Evolutionary conservation across 2,113 vertebrate genomes (phyloP), one percentile per base, ranked within the genome.

Genomic region (Mus pahari): DNA sequence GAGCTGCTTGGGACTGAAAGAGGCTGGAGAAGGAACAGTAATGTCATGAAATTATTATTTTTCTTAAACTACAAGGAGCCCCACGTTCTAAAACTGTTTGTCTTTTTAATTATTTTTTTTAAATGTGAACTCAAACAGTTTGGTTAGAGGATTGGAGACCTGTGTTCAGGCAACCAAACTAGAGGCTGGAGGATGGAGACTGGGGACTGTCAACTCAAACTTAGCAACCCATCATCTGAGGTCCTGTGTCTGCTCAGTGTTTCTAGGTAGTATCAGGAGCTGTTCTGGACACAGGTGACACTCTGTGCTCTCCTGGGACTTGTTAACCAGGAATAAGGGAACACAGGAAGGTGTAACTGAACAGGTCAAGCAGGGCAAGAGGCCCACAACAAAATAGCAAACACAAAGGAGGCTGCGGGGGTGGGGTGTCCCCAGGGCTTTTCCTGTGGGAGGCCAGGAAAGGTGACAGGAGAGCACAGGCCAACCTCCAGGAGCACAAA

Each of bases 11-110:
- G 48, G 48, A 91, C 66, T 93, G 45, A 86, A 86, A 86, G 53
- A 96, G n/a, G 73, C 89, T 86, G 78, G 48, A 60, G 42, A 92
- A 92, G 88, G 71, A 62, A 90, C 22, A 36, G 90, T 92, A 78
- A 75, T 66, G 68, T 26, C 62, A 84, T 89, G 39, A 45, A 89
- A 78, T 95, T 82, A 89, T 24, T 84, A 48, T 92, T 83, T 71
- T 75, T 6, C n/a, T 77, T 90, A 94, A 96, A 86, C 64, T 36
- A 19, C 71, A 66, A 66, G 94, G 66, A 66, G 17, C 45, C 87
- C 88, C 60, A 68, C 66, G 28, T 96, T 92, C 36, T 55, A 53
- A 62, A 81, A 48, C 55, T 58, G 66, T 2, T 28, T 66, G 77
- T 39, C 53, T 84, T 12, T 68, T 33, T 68, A 10, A 31, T 66